Base-by-base conservation (phyloP, 2,888 invertebrate genomes). In the Cheilosia grossa region DNA sequence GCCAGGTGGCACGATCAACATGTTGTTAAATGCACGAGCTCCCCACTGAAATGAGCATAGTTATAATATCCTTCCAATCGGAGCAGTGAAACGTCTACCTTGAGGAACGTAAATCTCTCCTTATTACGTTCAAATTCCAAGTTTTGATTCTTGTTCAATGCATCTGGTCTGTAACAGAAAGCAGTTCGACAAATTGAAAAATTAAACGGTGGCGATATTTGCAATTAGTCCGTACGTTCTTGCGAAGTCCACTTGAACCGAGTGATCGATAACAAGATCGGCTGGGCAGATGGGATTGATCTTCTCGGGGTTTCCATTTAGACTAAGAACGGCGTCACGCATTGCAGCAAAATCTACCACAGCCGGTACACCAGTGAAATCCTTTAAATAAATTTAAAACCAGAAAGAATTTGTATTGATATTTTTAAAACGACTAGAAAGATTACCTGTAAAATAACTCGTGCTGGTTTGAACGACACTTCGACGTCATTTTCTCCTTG, bases 301-400 rank as follows among this genome's bases (percentile, higher is more conserved):
- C 91, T 96, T 96, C 88, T 97, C 94, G 0, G 98, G 97, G 92
- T 99, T 94, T 0, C 98, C 98, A 0, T 96, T 96, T 4, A 99
- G 93, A 24, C 93, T 93, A 88, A 96, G 94, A 0, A 99, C 97
- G 0, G 98, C 98, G 92, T 99, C 98, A 79, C 99, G 93, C 99
- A 99, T 99, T 0, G 98, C 98, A 15, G 99, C 99, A 93, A 99
- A 98, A 92, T 99, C 99, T 0, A 99, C 99, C 27, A 99, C 98
- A 0, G 98, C 99, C 1, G 99, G 99, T 0, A 99, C 99, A 3
- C 99, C 99, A 15, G 99, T 99, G 87, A 97, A 95, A 91, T 98
- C 97, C 96, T 97, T 90, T 3, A 89, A 83, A 24, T 5, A 53
- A 15, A 13, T 37, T 2, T 21, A 54, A 42, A 2, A 42, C 2